Conservation (phyloP, 2,888 invertebrate genomes). For the Morpho deidamia region DNA sequence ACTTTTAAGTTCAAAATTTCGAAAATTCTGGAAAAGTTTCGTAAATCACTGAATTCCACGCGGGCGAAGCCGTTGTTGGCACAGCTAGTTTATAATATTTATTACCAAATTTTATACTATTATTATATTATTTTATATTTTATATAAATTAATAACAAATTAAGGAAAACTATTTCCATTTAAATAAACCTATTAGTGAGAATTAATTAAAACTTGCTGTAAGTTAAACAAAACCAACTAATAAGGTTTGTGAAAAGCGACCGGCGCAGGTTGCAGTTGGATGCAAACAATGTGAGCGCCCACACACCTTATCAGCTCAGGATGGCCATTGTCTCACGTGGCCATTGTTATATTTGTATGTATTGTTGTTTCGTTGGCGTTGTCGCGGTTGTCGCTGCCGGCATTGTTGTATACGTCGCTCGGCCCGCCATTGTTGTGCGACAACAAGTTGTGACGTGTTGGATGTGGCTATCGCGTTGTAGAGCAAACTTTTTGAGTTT, state of each 20-base stretch:
- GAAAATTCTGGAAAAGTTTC: no score
- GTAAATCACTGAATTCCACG: no score
- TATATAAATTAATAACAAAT: no score
- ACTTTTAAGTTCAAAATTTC: no score
- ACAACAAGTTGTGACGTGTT: slow-evolving; percentile 15
- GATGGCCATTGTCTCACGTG: slow-evolving; percentile 28
- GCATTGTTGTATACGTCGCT: not conserved
- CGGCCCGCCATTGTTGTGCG: slow-evolving; percentile 17
- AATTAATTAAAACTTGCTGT: no score
- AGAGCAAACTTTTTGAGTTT: slow-evolving; percentile 11
- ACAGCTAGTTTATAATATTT: no score
- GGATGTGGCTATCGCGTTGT: slow-evolving; percentile 20
- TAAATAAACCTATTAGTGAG: no score
- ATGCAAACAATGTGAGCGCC: not conserved
- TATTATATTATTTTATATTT: no score
- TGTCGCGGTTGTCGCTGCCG: slow-evolving; percentile 14
- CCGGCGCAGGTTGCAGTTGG: not conserved
- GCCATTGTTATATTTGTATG: not conserved
- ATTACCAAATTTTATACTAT: no score
- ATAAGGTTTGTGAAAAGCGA: not conserved
- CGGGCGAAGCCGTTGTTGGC: no score
- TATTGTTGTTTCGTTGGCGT: slow-evolving; percentile 1
- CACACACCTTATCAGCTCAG: slow-evolving; percentile 24
- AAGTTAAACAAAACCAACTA: not conserved
- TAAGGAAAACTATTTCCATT: no score